Conservation (phyloP, 2,797 vertebrate genomes). For the Pangasius larnaudii region DNA sequence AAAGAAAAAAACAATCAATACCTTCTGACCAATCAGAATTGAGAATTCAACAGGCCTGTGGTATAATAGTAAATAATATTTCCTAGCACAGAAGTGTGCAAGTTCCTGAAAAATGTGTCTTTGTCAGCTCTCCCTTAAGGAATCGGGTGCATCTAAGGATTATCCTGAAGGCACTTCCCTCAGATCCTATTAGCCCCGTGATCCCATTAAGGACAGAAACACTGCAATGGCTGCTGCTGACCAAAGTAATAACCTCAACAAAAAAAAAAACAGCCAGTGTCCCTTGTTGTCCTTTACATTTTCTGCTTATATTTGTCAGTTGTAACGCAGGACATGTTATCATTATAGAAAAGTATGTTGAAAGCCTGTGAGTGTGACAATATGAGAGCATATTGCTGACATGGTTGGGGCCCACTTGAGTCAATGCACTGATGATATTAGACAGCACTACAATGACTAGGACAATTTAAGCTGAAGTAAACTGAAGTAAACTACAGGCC, state of each 20-base stretch:
- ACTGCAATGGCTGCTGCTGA: background rate
- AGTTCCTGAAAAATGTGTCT: background rate
- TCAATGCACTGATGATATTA: background rate
- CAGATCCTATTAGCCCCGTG: conserved; percentile 35
- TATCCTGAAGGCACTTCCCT: conserved; percentile 36
- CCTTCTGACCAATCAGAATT: background rate
- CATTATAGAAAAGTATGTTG: background rate
- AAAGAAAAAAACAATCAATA: too few species aligned
- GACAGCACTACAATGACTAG: background rate
- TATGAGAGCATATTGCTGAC: background rate
- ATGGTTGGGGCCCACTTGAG: background rate
- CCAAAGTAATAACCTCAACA: background rate
- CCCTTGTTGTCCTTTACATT: background rate
- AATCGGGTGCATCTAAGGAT: conserved; percentile 26
- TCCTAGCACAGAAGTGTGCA: background rate
- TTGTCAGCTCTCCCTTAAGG: background rate
- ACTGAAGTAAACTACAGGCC: background rate
- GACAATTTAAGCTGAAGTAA: too few species aligned
- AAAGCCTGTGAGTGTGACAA: background rate
- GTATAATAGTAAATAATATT: background rate
- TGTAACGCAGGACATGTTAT: background rate
- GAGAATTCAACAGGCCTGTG: background rate
- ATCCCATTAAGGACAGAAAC: conserved; percentile 42
- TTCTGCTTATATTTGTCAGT: background rate
- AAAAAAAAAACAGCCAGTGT: background rate